These are phyloP conservation scores for Thaleichthys pacificus DNA, from an alignment of 2,797 vertebrate genomes.

Conservation along the genomic window DNA sequence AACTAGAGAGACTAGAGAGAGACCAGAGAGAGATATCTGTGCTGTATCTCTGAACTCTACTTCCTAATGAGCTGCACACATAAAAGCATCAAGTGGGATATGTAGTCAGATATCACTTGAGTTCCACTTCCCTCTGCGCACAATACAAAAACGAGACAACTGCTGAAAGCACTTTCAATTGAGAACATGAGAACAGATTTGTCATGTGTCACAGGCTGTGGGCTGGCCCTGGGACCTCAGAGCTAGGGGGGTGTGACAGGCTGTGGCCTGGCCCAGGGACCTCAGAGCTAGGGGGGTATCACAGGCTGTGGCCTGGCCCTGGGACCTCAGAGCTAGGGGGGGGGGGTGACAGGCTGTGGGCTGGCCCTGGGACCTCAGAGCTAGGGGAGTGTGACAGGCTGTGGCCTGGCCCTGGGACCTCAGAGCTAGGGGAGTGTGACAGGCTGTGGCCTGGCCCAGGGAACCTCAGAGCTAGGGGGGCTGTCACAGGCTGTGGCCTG, in stretches of 20 bases:
- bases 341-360: not conserved
- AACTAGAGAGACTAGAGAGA: not conserved
- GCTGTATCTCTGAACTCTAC: not conserved
- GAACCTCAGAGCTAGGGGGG: not conserved
- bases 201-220: not conserved
- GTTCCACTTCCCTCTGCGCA: not conserved
- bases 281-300: not conserved
- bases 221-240: not conserved
- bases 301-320: not conserved
- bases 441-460: not conserved
- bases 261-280: not conserved
- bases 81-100: not conserved
- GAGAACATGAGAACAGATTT: slow-evolving; percentile 21
- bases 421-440: not conserved
- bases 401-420: not conserved
- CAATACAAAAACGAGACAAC: not conserved
- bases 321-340: not conserved
- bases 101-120: not conserved
- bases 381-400: not conserved
- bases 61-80: not conserved
- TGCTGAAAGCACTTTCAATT: slow-evolving; percentile 16
- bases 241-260: not conserved
- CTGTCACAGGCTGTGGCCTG: not conserved
- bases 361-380: too few relatives aligned
- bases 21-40: not conserved